Percentiles rank a stretch among this genome's conserved stretches.
Evolutionary conservation across 2,888 invertebrate species (phyloP).

Genomic region (Lottia scabra): DNA sequence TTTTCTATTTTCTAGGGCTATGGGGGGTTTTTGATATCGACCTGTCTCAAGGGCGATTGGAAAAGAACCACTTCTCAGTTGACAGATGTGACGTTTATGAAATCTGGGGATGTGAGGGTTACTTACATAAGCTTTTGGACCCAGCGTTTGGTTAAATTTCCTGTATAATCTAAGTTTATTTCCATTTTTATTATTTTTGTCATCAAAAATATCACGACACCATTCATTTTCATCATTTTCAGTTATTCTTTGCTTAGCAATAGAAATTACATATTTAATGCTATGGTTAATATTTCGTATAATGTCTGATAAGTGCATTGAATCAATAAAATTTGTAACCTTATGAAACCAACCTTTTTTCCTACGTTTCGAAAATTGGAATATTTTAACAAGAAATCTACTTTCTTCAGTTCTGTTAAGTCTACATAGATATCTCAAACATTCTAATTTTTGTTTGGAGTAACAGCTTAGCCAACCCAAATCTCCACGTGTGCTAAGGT

Average conservation of each 20-base stretch:
- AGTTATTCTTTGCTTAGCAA: not conserved
- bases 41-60: no score
- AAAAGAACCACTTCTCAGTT: not conserved
- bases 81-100: not conserved
- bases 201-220: not conserved
- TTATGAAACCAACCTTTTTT: not conserved
- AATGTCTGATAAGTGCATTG: not conserved
- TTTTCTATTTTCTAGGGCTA: not conserved
- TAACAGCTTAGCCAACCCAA: not conserved
- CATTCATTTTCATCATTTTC: not conserved
- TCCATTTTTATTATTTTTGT: not conserved
- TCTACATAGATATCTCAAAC: not conserved
- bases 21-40: not conserved
- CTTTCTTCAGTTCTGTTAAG: not conserved
- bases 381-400: not conserved
- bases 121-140: not conserved
- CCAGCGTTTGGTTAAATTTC: not conserved
- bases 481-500: not conserved
- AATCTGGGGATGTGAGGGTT: not conserved
- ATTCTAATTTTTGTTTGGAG: not conserved
- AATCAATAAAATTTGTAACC: not conserved
- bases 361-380: not conserved
- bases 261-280: not conserved
- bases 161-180: constrained; percentile 1
- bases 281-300: not conserved